Evolutionary conservation across 2,888 invertebrate species (phyloP), one percentile per base, ranked within the genome.

Genomic region (Dysmachus trigonus): DNA sequence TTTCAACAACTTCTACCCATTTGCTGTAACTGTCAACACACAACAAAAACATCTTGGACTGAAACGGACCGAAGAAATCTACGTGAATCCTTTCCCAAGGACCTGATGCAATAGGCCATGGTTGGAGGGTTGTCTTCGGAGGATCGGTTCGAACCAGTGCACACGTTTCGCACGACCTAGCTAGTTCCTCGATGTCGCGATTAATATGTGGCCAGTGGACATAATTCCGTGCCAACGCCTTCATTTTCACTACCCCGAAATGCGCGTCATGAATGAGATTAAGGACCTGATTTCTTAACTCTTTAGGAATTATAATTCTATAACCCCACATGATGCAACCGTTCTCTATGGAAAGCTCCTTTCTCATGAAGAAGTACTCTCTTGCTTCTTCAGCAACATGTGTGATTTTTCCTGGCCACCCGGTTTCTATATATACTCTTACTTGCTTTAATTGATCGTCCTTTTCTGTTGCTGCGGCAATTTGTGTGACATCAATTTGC

Each of bases 161-260:
- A 86, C 88, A 89, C 2, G 85, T 33, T 30, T 86, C 85, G 51
- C 88, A 88, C 8, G 82, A 85, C 74, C 86, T 87, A 6, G 89
- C 87, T 8, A 87, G 22, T 5, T 88, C 87, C 86, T 89, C 88
- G 5, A 88, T 86, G 53, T 89, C 87, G 62, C 62, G 71, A 71
- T 87, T 73, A 6, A 89, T 85, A 31, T 87, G 88, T 18, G 89
- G 88, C 87, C 89, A 89, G 87, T 89, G 89, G 84, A 89, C 88
- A 62, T 88, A 88, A 87, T 89, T 88, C 53, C 88, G 81, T 1
- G 89, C 89, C 87, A 88, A 86, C 8, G 87, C 47, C 72, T 89
- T 89, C 79, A 88, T 88, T 83, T 87, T 86, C 1, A 30, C 85
- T 13, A 88, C 88, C 0, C 88, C 88, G 85, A 86, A 77, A 62